phyloP scores from a whole-genome alignment of 2,888 invertebrate genomes.

The Rhodophaea formosa region DNA sequence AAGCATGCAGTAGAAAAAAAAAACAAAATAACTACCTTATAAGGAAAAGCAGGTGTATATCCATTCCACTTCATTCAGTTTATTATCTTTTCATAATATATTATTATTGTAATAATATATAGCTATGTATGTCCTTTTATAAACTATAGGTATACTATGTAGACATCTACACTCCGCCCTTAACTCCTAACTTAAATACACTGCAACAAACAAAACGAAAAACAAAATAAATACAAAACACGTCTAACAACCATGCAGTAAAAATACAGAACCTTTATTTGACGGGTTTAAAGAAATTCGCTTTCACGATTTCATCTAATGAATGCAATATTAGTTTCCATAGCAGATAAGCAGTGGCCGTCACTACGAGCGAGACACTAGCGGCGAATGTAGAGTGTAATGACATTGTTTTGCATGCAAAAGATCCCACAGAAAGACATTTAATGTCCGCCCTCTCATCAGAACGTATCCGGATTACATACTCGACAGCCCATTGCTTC shows the following conservation, averaged over 20 bases:
- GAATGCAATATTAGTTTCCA: too few species aligned
- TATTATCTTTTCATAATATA: conserved; percentile 72
- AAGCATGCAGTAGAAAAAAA: conserved; percentile 50
- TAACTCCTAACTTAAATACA: conserved; percentile 78
- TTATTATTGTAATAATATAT: conserved; percentile 81
- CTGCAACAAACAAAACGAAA: conserved; percentile 72
- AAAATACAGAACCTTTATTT: too few species aligned
- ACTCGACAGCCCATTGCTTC: too few species aligned
- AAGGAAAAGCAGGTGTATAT: conserved; percentile 68
- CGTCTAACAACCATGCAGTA: conserved; percentile 12
- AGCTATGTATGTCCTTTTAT: conserved; percentile 78
- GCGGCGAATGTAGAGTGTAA: too few species aligned
- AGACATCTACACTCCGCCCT: conserved; percentile 77
- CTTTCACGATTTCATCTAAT: too few species aligned
- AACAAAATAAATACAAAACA: conserved; percentile 44
- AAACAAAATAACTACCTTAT: conserved; percentile 59
- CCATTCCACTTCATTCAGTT: conserved; percentile 67
- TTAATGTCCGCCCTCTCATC: too few species aligned
- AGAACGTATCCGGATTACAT: too few species aligned
- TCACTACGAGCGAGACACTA: too few species aligned
- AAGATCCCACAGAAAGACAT: too few species aligned
- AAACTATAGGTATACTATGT: conserved; percentile 78
- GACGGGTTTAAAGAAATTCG: too few species aligned
- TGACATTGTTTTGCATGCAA: too few species aligned
- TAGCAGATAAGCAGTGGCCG: too few species aligned